A percentile compares a stretch with the other conserved stretches of the same genome.
Evolutionary conservation across 2,888 invertebrate species (phyloP).

Genomic region (Prosopocoilus inquinatus): DNA sequence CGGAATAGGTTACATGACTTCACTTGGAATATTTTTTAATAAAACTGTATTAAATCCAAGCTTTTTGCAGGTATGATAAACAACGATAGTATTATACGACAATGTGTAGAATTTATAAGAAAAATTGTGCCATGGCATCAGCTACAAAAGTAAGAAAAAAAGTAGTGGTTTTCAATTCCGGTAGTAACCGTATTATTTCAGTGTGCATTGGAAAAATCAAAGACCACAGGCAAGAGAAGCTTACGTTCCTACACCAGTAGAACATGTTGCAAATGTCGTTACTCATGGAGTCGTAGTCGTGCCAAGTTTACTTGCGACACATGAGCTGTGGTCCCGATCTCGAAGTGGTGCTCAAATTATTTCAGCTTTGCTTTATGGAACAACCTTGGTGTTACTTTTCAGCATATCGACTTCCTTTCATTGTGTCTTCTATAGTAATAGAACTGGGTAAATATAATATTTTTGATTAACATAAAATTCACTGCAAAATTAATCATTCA

Average conservation of each 20-base stretch:
- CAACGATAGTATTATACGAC: conserved; percentile 38
- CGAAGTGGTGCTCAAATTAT: conserved; percentile 71
- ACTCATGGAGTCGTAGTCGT: conserved; percentile 89
- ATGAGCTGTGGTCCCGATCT: conserved; percentile 73
- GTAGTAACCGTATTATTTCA: conserved; percentile 21
- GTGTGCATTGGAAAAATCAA: conserved; percentile 74
- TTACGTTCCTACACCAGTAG: conserved; percentile 83
- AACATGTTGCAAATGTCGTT: conserved; percentile 88
- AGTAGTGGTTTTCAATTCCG: background rate
- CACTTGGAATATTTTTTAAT: background rate
- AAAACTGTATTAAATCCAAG: background rate
- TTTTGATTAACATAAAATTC: background rate
- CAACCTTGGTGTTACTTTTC: conserved; percentile 81
- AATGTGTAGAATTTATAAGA: conserved; percentile 32
- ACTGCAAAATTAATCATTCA: conserved; percentile 1
- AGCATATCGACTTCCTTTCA: conserved; percentile 89
- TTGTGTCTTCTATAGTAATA: conserved; percentile 74
- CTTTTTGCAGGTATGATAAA: conserved; percentile 43
- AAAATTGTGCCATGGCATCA: conserved; percentile 38
- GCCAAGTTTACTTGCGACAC: conserved; percentile 77
- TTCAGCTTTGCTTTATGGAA: conserved; percentile 83
- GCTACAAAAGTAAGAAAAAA: conserved; percentile 36
- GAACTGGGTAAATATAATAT: conserved; percentile 52
- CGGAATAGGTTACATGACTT: conserved; percentile 2
- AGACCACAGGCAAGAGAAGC: conserved; percentile 72